Base-by-base conservation (phyloP, 2,797 vertebrate species). In the Danio kyathit region DNA sequence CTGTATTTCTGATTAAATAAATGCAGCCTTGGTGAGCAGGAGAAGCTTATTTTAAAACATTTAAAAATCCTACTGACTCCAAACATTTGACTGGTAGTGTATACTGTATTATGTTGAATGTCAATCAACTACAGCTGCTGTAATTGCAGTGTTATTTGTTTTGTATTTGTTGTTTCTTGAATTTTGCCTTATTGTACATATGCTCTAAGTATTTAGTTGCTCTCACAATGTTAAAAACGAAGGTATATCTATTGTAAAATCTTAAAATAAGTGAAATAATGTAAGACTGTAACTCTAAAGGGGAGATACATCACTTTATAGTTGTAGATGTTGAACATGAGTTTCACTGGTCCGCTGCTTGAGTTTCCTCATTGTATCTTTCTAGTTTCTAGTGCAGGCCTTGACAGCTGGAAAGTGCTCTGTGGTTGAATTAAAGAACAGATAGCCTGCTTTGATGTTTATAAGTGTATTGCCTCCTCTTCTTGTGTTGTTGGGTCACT, bases 141-240 rank as follows among this genome's bases (percentile, higher is more conserved):
- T 77, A 48, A 69, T 59, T 51, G 46, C 7, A 40, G 16, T 40
- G 10, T 66, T 38, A 6, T 16, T 46, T 46, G 13, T 76, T 71
- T 48, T 46, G 51, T 1, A 10, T 43, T 76, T 56, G 40, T 21
- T 2, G 38, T 17, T 66, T 66, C 1, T 12, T 38, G 43, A 3
- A n/a, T 38, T 40, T 77, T 56, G 52, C 7, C 40, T 72, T 59
- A 29, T 48, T 65, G 49, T 65, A 54, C 7, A 67, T 17, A 40
- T 48, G n/a, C 52, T 77, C 2, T 57, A 56, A 13, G 49, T 59
- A 2, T 8, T 69, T 48, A 19, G 7, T 48, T 44, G 10, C 38
- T 59, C 52, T 57, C 10, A 19, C 19, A 14, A 41, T 57, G 19
- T 56, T 56, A 4, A 41, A 19, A 56, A 66, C n/a, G 1, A n/a